These are phyloP conservation scores for Tauraco hartlaubi DNA, from an alignment of 2,797 vertebrate genomes.

Conservation along the genomic window DNA sequence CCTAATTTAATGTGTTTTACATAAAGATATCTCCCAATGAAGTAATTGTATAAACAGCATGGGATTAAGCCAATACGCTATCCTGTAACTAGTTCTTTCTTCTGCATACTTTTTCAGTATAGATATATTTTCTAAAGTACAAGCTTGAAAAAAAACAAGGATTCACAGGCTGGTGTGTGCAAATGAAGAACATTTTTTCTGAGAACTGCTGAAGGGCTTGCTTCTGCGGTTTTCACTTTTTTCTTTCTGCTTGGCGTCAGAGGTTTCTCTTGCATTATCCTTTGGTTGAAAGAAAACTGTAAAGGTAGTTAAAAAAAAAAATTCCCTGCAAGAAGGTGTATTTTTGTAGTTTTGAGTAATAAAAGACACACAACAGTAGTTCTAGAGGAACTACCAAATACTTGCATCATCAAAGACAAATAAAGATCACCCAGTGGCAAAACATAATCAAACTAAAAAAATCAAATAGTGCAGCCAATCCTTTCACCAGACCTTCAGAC, in stretches of 20 bases:
- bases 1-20: background rate
- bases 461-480: background rate
- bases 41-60: background rate
- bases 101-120: background rate
- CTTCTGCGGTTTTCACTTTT: background rate
- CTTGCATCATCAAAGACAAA: background rate
- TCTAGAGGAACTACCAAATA: background rate
- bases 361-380: background rate
- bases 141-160: background rate
- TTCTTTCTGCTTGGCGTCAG: background rate
- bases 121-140: background rate
- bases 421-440: background rate
- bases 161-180: background rate
- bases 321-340: background rate
- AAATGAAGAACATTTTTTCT: background rate
- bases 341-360: background rate
- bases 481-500: background rate
- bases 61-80: background rate
- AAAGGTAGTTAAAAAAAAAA: background rate
- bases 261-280: background rate
- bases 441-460: background rate
- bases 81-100: background rate
- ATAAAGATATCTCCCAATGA: background rate
- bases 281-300: background rate
- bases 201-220: background rate